A percentile compares a stretch with the other conserved stretches of the same genome.
Conservation (phyloP, 2,888 invertebrate genomes). For the Theristus sp. region DNA sequence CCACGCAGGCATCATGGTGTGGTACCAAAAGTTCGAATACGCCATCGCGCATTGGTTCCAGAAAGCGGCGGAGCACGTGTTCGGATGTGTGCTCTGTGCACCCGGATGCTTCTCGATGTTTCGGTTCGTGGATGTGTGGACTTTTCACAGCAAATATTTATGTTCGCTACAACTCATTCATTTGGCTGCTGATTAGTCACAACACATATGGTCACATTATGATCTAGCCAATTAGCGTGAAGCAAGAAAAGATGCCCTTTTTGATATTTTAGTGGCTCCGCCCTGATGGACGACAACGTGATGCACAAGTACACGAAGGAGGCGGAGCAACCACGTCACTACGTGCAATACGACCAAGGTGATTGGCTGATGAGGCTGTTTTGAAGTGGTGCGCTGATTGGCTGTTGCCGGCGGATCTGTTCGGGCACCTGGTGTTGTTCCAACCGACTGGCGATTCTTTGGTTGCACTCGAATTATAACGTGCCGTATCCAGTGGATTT, state of each 20-base stretch:
- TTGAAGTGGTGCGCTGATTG: too few species aligned
- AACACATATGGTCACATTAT: too few species aligned
- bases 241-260: not conserved
- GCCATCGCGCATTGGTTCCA: slow-evolving; percentile 82
- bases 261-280: slow-evolving; percentile 48
- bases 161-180: not conserved
- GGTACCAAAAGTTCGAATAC: slow-evolving; percentile 74
- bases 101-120: slow-evolving; percentile 76
- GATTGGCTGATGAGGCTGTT: not conserved
- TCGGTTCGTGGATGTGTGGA: slow-evolving; percentile 9
- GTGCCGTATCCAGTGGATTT: too few species aligned
- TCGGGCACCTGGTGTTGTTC: too few species aligned
- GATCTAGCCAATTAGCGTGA: too few species aligned
- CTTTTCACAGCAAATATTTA: too few species aligned
- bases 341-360: slow-evolving; percentile 78
- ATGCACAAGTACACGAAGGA: slow-evolving; percentile 61
- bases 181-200: too few species aligned
- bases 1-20: slow-evolving; percentile 51
- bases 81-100: slow-evolving; percentile 71
- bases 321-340: slow-evolving; percentile 52
- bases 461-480: too few species aligned
- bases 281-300: slow-evolving; percentile 72
- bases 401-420: too few species aligned
- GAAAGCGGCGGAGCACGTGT: slow-evolving; percentile 72
- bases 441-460: too few species aligned